A percentile compares a stretch with the other conserved stretches of the same genome.
Conservation (phyloP, 2,113 vertebrate species). For the Elaphurus davidianus region DNA sequence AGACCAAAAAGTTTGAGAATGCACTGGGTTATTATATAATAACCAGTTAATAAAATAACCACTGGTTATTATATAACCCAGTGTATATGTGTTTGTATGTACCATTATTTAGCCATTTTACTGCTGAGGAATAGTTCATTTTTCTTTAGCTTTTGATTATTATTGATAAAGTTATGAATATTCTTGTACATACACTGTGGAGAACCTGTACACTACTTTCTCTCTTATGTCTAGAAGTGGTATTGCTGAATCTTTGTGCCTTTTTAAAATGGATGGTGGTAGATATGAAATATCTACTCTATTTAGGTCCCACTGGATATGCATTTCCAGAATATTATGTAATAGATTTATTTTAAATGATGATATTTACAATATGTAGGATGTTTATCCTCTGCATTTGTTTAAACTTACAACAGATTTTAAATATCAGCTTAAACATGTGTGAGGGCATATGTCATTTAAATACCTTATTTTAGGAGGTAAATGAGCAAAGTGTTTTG, state of each 20-base stretch:
- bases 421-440: neutral
- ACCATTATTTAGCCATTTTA: neutral
- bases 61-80: neutral
- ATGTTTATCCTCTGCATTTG: conserved; percentile 2
- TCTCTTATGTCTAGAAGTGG: neutral
- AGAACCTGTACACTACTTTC: neutral
- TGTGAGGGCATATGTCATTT: neutral
- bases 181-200: neutral
- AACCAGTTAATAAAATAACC: neutral
- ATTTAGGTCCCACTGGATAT: neutral
- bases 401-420: neutral
- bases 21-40: neutral
- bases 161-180: neutral
- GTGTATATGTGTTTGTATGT: neutral
- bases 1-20: neutral
- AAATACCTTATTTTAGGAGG: neutral
- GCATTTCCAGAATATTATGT: neutral
- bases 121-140: neutral
- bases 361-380: neutral
- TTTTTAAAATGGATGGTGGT: neutral
- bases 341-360: neutral
- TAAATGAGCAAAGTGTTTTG: neutral
- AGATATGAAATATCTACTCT: neutral
- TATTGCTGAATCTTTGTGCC: neutral
- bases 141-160: neutral